Evolutionary conservation across 2,888 invertebrate species (phyloP).

Genomic region (Theretra japonica): DNA sequence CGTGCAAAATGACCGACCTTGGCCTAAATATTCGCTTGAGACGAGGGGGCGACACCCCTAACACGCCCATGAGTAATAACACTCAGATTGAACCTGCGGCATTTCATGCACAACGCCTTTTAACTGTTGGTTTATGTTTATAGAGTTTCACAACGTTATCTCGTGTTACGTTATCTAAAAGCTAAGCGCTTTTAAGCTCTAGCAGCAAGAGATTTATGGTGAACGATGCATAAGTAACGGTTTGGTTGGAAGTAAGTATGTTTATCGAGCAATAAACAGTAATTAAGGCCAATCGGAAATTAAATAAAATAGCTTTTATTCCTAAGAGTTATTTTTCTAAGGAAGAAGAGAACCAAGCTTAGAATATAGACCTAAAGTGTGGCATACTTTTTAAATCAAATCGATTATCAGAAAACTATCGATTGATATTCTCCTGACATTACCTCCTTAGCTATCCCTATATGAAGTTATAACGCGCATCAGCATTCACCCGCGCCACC

Average conservation of each 20-base stretch:
- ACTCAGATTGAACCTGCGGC: neutral
- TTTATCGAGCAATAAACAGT: neutral
- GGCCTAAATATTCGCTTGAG: constrained; percentile 17
- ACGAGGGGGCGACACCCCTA: constrained; percentile 13
- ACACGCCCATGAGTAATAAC: constrained; percentile 13
- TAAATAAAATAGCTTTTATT: too few relatives aligned
- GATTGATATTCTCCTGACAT: neutral
- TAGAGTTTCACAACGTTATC: constrained; percentile 6
- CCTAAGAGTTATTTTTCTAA: too few relatives aligned
- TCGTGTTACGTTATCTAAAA: constrained; percentile 7
- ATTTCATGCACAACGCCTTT: constrained; percentile 13
- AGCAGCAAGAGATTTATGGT: neutral
- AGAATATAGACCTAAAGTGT: too few relatives aligned
- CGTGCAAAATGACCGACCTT: constrained; percentile 4
- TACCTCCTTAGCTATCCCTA: neutral
- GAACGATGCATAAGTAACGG: neutral
- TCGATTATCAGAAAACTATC: neutral
- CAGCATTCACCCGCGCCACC: neutral
- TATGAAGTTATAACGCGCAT: neutral
- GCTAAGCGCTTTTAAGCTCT: constrained; percentile 7
- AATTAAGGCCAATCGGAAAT: too few relatives aligned
- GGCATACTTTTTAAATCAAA: too few relatives aligned
- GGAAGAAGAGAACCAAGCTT: too few relatives aligned
- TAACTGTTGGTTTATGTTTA: constrained; percentile 2
- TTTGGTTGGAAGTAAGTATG: neutral